Percentiles rank a stretch among this genome's conserved stretches.
Evolutionary conservation across 1,140 invertebrate genomes (phyloP).

Genomic region (Mercenaria mercenaria): DNA sequence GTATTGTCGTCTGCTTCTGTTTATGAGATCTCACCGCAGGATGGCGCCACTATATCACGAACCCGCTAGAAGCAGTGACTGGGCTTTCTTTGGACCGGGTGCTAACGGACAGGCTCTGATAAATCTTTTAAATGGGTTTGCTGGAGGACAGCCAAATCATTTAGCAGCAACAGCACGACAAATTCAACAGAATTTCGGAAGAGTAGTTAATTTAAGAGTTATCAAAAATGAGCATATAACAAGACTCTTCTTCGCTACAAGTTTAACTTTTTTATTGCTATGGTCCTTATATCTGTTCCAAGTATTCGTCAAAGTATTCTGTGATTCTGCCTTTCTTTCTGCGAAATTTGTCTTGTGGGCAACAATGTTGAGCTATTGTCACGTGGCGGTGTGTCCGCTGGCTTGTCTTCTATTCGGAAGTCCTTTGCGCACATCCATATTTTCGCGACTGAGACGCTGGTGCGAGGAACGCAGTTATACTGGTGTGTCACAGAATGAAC

Average conservation of each 20-base stretch:
- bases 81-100: constrained; percentile 82
- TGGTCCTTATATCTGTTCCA: constrained; percentile 80
- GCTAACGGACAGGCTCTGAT: constrained; percentile 80
- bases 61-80: constrained; percentile 79
- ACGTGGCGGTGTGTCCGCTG: constrained; percentile 79
- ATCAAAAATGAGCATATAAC: constrained; percentile 80
- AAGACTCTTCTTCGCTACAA: constrained; percentile 77
- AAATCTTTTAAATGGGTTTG: constrained; percentile 82
- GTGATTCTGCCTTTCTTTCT: constrained; percentile 50
- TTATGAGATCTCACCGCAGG: constrained; percentile 78
- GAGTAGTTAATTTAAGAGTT: constrained; percentile 76
- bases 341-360: constrained; percentile 70
- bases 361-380: constrained; percentile 77
- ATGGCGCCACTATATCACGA: constrained; percentile 80
- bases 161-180: constrained; percentile 70
- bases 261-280: constrained; percentile 68
- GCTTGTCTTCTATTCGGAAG: constrained; percentile 61
- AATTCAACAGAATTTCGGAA: constrained; percentile 71
- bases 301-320: constrained; percentile 77
- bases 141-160: constrained; percentile 53
- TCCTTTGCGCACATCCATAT: constrained; percentile 50
- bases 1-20: constrained; percentile 81
- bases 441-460: not conserved
- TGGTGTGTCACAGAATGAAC: constrained; percentile 3
- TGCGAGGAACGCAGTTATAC: constrained; percentile 20